Percentiles rank a stretch among this genome's conserved stretches.
phyloP scores from a whole-genome alignment of 1,140 invertebrate species.

The Pinna nobilis region DNA sequence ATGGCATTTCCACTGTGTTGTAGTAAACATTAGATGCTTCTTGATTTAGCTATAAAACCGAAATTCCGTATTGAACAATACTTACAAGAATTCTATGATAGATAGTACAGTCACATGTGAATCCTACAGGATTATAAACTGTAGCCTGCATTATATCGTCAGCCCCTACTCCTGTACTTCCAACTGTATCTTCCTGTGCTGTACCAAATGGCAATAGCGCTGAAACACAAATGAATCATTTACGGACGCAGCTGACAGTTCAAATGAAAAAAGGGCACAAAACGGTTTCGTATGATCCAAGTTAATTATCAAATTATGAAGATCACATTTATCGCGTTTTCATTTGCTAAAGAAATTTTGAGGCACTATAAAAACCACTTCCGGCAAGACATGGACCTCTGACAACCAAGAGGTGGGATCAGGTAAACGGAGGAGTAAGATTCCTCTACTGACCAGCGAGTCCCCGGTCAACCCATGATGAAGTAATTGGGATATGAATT shows the following conservation, averaged over 20 bases:
- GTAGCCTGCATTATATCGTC: constrained; percentile 12
- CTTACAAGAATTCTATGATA: constrained; percentile 24
- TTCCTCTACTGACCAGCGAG: no score
- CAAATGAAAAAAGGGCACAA: not conserved
- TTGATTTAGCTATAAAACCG: not conserved
- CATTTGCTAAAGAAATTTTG: no score
- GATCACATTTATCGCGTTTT: no score
- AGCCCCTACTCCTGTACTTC: no score
- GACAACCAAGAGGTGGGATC: no score
- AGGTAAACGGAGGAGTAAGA: no score
- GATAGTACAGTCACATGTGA: constrained; percentile 23
- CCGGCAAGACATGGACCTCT: no score
- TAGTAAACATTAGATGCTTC: no score
- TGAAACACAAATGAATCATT: not conserved
- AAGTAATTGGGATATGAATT: no score
- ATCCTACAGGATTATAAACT: constrained; percentile 17
- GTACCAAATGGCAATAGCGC: constrained; percentile 8
- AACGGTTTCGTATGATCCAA: not conserved
- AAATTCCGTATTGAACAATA: not conserved
- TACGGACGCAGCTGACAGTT: not conserved
- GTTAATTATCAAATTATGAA: not conserved
- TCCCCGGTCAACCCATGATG: no score
- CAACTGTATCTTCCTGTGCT: not conserved
- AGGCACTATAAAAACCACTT: no score
- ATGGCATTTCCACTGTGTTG: no score